A percentile compares a stretch with the other conserved stretches of the same genome.
These are phyloP conservation scores for Tragelaphus strepsiceros DNA, from an alignment of 2,113 vertebrate species.

Conservation along the genomic window DNA sequence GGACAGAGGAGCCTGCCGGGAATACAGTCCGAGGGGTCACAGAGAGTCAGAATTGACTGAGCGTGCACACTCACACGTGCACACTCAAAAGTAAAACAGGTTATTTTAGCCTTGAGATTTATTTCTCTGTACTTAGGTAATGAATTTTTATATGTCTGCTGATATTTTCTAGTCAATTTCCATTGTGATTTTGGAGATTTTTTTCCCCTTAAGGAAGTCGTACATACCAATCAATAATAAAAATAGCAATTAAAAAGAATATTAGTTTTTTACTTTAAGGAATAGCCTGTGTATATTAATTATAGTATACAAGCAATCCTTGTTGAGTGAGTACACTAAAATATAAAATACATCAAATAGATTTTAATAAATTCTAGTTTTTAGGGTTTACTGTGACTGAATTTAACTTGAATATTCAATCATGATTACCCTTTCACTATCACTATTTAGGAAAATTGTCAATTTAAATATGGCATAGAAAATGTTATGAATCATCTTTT, in stretches of 20 bases:
- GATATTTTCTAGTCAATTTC: neutral
- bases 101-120: neutral
- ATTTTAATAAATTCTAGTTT: conserved; percentile 11
- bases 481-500: neutral
- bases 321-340: neutral
- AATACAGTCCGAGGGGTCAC: rapidly evolving
- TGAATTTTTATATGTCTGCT: neutral
- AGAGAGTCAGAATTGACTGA: neutral
- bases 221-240: too few relatives aligned
- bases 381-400: neutral
- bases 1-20: rapidly evolving
- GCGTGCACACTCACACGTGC: neutral
- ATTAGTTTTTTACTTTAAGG: too few relatives aligned
- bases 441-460: neutral
- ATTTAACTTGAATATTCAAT: neutral
- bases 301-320: neutral
- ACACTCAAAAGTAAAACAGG: neutral
- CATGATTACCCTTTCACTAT: neutral
- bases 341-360: neutral
- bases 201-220: too few relatives aligned
- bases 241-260: too few relatives aligned
- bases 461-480: neutral
- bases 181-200: too few relatives aligned
- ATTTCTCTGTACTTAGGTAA: neutral
- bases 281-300: too few relatives aligned